phyloP scores from a whole-genome alignment of 2,797 vertebrate species.

The Remorina albescens region DNA sequence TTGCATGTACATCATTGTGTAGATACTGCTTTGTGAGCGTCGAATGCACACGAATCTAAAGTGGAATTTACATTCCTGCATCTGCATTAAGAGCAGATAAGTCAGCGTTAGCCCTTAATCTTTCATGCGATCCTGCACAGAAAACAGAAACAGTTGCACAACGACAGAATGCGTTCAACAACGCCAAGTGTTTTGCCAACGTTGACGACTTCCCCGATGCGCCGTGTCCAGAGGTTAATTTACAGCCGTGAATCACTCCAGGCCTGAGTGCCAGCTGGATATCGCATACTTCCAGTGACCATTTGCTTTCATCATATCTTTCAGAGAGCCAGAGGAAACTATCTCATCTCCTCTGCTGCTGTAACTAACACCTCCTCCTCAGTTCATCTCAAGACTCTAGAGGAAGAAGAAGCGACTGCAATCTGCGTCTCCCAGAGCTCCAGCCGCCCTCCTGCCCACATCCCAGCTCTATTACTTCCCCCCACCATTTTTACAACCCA shows the following conservation, averaged over 20 bases:
- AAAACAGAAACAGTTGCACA: background rate
- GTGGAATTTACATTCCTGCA: conserved; percentile 17
- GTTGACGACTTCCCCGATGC: background rate
- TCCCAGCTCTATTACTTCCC: conserved; percentile 38
- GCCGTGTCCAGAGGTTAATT: background rate
- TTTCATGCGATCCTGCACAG: background rate
- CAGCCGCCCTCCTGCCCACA: conserved; percentile 45
- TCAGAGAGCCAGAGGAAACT: conserved; percentile 36
- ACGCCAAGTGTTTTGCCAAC: background rate
- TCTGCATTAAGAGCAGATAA: background rate
- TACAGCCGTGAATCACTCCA: conserved; percentile 11
- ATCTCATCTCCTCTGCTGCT: conserved; percentile 39
- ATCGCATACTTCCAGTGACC: conserved; percentile 10
- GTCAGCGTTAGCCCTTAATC: conserved; percentile 4
- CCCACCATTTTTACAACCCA: conserved; percentile 39
- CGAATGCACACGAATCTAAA: conserved; percentile 7
- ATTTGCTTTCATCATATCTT: conserved; percentile 47
- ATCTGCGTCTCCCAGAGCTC: conserved; percentile 50
- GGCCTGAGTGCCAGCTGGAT: conserved; percentile 40
- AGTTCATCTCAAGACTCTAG: conserved; percentile 31
- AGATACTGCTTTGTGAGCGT: background rate
- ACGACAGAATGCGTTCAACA: background rate
- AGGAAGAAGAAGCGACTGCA: conserved; percentile 48
- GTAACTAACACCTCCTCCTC: conserved; percentile 16
- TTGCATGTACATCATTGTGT: background rate